Base-by-base conservation (phyloP, 2,888 invertebrate genomes). In the Panorpa germanica region DNA sequence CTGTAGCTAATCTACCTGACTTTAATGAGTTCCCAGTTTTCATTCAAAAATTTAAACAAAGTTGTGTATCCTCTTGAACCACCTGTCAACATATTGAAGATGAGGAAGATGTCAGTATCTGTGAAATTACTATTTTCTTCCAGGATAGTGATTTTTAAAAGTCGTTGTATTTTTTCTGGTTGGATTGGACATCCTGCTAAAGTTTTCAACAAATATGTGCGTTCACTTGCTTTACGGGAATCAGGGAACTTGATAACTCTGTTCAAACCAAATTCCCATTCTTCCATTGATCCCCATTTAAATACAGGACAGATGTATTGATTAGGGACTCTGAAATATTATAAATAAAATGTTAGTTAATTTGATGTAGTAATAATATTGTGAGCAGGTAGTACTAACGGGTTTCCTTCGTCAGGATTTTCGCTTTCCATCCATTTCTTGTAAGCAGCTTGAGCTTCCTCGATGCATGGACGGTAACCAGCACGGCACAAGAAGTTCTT, bases 221-320 rank as follows among this genome's bases (percentile, higher is more conserved):
- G 56, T 47, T 82, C 82, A 38, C 68, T 77, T 42, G 69, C 70
- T 40, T 70, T 70, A 27, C 80, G 59, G 2, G 64, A 62, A 2
- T 64, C 53, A 0, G 81, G 78, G 51, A 81, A 81, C 43, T 76
- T 66, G 28, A 76, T 69, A 1, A 81, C 69, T 7, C 80, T 60
- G 38, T 80, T 66, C 2, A 83, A 57, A 19, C 80, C 81, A 40
- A 82, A 82, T 38, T 80, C 70, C 81, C 81, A 83, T 48, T 82
- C 81, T 25, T 75, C 69, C 40, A 63, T 60, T 1, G 73, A 68
- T 2, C 82, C 82, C 72, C 77, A 81, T 51, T 72, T 72, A 50
- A 82, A 81, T 2, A 82, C 77, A 2, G 81, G 77, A 37, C 82
- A 82, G 36, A 82, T 67, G 48, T 66, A 75, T 44, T 71, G 70